Evolutionary conservation across 2,888 invertebrate species (phyloP).

Genomic region (Lymantria monacha): DNA sequence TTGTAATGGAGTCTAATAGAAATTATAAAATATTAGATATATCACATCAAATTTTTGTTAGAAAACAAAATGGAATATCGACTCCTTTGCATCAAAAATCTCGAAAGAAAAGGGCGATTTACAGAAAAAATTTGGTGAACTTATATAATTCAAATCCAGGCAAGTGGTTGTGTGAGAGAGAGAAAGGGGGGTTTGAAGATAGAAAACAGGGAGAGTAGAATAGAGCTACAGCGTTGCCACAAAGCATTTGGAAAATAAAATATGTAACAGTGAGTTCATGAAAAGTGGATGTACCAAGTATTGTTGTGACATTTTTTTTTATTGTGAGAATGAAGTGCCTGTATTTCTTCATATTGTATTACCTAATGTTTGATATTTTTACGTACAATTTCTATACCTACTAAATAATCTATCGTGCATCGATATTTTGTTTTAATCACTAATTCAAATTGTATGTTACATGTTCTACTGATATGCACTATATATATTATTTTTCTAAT

Average conservation of each 20-base stretch:
- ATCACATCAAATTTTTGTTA: conserved; percentile 5
- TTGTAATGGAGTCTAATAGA: conserved; percentile 26
- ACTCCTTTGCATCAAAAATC: conserved; percentile 40
- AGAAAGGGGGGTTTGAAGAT: conserved; percentile 26
- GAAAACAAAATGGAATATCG: conserved; percentile 15
- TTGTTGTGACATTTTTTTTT: conserved; percentile 33
- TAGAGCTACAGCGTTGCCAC: conserved; percentile 78
- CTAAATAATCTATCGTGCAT: conserved; percentile 59
- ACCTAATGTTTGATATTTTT: conserved; percentile 29
- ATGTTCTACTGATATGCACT: conserved; percentile 62
- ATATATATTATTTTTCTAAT: conserved; percentile 26
- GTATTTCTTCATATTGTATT: conserved; percentile 13
- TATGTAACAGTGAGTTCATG: conserved; percentile 63
- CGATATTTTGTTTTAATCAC: conserved; percentile 41
- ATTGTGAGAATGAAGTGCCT: conserved; percentile 49
- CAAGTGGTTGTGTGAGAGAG: conserved; percentile 42
- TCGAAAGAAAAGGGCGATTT: conserved; percentile 35
- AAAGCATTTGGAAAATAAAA: conserved; percentile 76
- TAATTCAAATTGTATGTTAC: conserved; percentile 39
- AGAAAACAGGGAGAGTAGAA: conserved; percentile 41
- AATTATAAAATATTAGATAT: neutral
- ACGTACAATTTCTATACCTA: conserved; percentile 39
- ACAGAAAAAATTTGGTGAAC: conserved; percentile 26
- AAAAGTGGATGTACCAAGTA: conserved; percentile 50
- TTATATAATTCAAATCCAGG: conserved; percentile 20